Evolutionary conservation across 1,140 invertebrate species (phyloP), one percentile per base, ranked within the genome.

Genomic region (Drosophila pandora): DNA sequence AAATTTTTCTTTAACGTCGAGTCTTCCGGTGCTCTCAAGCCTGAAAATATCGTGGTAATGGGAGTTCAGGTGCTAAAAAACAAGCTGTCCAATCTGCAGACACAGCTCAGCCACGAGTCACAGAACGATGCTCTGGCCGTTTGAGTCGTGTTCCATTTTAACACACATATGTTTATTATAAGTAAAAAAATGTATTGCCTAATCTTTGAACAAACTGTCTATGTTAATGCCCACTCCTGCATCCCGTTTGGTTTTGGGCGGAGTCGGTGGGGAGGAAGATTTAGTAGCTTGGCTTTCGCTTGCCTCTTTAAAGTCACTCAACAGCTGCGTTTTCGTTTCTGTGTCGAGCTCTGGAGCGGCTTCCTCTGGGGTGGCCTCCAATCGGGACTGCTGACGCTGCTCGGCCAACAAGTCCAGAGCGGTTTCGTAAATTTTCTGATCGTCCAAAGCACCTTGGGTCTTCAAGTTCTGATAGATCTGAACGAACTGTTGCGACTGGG

Each of bases 1-100:
- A 99, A 99, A 93, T 99, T 98, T 92, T 99, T 95, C 91, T 98
- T 96, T 88, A 99, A 99, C 93, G 97, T 99, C 0, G 99, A 99
- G 93, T 97, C 97, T 8, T 95, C 96, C 65, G 98, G 98, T 23
- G 95, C 98, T 3, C 93, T 99, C 2, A 97, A 96, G 90, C 98
- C 99, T 25, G 98, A 99, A 92, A 99, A 98, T 91, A 99, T 99
- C 88, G 97, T 99, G 1, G 94, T 97, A 77, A 98, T 98, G 95
- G 98, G 98, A 6, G 95, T 99, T 13, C 95, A 95, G 28, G 95
- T 96, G 25, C 93, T 99, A 9, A 99, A 99, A 92, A 98, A 98
- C 90, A 99, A 99, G 93, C 93, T 99, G 2, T 96, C 96, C 22
- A 98, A 99, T 93, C 93, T 99, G 45, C 98, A 99, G 92, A 98